Evolutionary conservation across 2,888 invertebrate species (phyloP), one percentile per base, ranked within the genome.

Genomic region (Agrochola litura): DNA sequence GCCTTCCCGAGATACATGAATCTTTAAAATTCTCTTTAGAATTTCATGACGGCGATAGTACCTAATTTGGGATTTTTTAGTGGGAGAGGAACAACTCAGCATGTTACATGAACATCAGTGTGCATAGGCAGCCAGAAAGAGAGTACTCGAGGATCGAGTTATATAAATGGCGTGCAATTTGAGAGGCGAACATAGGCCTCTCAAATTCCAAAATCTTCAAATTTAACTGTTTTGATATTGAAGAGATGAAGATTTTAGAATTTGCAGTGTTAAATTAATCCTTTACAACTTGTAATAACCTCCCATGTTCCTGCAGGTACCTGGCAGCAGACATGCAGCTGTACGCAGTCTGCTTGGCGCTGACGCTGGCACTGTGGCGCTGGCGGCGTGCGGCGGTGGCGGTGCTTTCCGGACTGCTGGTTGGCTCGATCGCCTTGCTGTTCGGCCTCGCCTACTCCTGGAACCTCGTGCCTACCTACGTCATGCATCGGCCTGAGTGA

Each of bases 241-340:
- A 30, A 30, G 30, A 30, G 30, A 30, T 30, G 30, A 30, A 30
- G 30, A 30, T 30, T 30, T 30, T 30, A 2, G 30, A 30, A 30
- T 30, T 16, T 43, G 6, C 8, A 12, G 19, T 66, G 30, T 52
- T 22, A 30, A 22, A 49, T 66, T 30, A 2, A 25, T 46, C 12
- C 6, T 56, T 54, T 19, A n/a, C 30, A 46, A 14, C 1, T 56
- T 30, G 41, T 43, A 22, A 10, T 16, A 73, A 5, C 8, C 25
- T n/a, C 14, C 10, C n/a, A 3, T 22, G 43, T 25, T 0, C 16
- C 16, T 6, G 12, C 90, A 96, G 96, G 96, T 96, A 96, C 90
- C 90, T 96, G 60, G 96, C 96, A 6, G 96, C 96, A 0, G 96
- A 96, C 90, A 95, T 95, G 93, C 96, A 96, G 91, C 93, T 96